Conservation (phyloP, 1,140 invertebrate genomes). For the Dinoponera quadriceps region DNA sequence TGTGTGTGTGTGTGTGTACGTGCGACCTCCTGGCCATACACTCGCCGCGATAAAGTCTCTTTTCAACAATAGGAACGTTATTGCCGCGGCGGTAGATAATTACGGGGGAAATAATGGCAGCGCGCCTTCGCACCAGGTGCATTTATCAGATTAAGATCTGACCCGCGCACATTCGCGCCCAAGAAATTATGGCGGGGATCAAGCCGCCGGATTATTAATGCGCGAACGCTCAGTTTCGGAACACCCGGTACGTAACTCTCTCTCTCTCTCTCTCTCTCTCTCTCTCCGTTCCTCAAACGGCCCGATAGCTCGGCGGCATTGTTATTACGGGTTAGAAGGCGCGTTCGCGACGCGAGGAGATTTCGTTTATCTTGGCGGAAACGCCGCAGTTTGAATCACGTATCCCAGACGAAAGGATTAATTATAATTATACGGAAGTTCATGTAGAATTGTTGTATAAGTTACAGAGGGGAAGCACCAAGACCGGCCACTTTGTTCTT, state of each 20-base stretch:
- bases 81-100: conserved; percentile 61
- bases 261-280: conserved; percentile 8
- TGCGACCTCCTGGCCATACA: not conserved
- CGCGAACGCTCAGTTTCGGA: conserved; percentile 25
- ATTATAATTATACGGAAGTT: too few species aligned
- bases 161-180: conserved; percentile 38
- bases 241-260: conserved; percentile 45
- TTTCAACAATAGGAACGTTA: conserved; percentile 59
- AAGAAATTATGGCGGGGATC: conserved; percentile 67
- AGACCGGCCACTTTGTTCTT: too few species aligned
- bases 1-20: conserved; percentile 1
- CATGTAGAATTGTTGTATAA: too few species aligned
- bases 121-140: conserved; percentile 45
- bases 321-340: not conserved
- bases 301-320: conserved; percentile 6
- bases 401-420: too few species aligned
- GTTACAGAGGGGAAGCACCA: too few species aligned
- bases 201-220: conserved; percentile 65
- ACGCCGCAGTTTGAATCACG: too few species aligned
- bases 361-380: not conserved
- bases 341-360: not conserved
- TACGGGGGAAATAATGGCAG: conserved; percentile 62
- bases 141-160: conserved; percentile 72
- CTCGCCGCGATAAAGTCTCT: conserved; percentile 43
- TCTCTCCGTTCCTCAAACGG: conserved; percentile 19